A percentile compares a stretch with the other conserved stretches of the same genome.
Conservation (phyloP, 1,140 invertebrate species). For the Trichonephila clavata region DNA sequence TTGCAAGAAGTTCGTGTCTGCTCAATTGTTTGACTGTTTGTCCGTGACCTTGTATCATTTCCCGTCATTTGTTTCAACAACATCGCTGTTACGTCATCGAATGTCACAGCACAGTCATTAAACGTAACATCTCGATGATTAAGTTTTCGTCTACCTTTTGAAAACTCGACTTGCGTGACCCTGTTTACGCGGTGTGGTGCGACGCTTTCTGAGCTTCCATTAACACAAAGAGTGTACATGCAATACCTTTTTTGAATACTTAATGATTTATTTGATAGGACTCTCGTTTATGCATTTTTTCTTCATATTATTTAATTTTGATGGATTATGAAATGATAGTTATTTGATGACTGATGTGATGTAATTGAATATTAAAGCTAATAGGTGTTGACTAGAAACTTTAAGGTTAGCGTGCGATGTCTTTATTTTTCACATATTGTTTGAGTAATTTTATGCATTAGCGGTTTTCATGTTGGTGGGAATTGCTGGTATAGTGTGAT, state of each 20-base stretch:
- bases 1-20: constrained; percentile 6
- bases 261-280: background rate
- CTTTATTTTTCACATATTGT: no score
- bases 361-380: constrained; percentile 8
- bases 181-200: background rate
- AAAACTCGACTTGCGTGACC: background rate
- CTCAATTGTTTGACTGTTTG: constrained; percentile 39
- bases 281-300: background rate
- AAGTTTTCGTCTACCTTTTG: constrained; percentile 30
- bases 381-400: background rate
- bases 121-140: constrained; percentile 39
- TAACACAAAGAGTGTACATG: background rate
- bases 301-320: background rate
- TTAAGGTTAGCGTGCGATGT: no score
- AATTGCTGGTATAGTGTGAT: no score
- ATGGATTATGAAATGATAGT: background rate
- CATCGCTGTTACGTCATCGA: constrained; percentile 36
- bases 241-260: background rate
- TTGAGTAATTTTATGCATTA: no score
- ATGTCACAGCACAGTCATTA: constrained; percentile 50
- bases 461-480: no score
- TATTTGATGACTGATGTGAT: background rate
- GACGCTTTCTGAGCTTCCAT: background rate
- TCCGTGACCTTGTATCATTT: constrained; percentile 53
- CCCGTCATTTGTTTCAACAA: constrained; percentile 57